Base-by-base conservation (phyloP, 2,888 invertebrate species). In the Eristalis arbustorum region DNA sequence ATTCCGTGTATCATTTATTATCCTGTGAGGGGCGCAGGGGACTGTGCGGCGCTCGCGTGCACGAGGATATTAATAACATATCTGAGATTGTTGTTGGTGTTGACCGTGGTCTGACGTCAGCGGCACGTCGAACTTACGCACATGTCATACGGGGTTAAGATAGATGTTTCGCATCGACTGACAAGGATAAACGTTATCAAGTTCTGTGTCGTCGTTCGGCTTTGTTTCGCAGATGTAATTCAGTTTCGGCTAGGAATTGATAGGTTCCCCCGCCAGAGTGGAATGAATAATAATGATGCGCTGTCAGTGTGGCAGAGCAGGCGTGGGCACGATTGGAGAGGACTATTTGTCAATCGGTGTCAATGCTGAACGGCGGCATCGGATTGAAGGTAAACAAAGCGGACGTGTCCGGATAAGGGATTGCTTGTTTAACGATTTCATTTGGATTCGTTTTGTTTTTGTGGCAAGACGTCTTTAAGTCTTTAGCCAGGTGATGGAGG, bases 1-100 rank as follows among this genome's bases (percentile, higher is more conserved):
- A 57, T 56, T 74, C 23, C 37, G 56, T 59, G 56, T 34, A 34
- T 34, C 75, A 75, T 75, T 75, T 75, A 67, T 67, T 61, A 67
- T 67, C 59, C 23, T n/a, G n/a, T n/a, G 67, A 67, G 67, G 67
- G 61, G 61, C 75, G 31, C 61, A 14, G 14, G 25, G 34, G 31
- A n/a, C 22, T 59, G 42, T 28, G 3, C 23, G 42, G 59, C 5
- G 49, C 23, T 42, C n/a, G 31, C 23, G 40, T 61, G 42, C n/a
- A 23, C 49, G 3, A 23, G 42, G 42, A 31, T 67, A 75, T 67
- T 75, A 67, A 75, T 75, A 75, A 49, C 61, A 67, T 61, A 67
- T 59, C 23, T 75, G 18, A 34, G 75, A 18, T 28, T n/a, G 28
- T 28, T 28, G 18, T 42, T 62, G 40, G n/a, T n/a, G n/a, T n/a